These are phyloP conservation scores for Adineta ricciae DNA, from an alignment of 2,888 invertebrate species.

Conservation along the genomic window DNA sequence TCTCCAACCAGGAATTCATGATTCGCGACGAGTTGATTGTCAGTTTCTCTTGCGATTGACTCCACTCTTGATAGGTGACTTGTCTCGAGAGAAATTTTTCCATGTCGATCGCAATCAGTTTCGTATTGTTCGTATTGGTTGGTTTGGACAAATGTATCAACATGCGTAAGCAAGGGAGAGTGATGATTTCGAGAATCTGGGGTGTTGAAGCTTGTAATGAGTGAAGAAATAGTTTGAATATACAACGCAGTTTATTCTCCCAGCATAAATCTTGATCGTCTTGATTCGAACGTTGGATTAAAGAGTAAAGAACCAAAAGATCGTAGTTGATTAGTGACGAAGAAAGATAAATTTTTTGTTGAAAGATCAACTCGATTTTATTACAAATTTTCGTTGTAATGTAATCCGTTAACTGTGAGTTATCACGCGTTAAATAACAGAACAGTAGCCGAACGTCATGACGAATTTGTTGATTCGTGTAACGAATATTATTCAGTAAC, in stretches of 20 bases:
- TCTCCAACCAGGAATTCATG: neutral
- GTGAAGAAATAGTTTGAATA: conserved; percentile 74
- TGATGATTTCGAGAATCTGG: conserved; percentile 76
- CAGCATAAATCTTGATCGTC: conserved; percentile 86
- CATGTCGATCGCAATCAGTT: neutral
- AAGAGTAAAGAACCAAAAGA: conserved; percentile 54
- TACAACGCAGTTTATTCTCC: conserved; percentile 73
- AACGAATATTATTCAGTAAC: conserved; percentile 76
- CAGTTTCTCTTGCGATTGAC: neutral
- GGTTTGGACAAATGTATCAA: conserved; percentile 58
- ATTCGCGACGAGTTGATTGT: too few species aligned
- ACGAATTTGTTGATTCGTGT: conserved; percentile 41
- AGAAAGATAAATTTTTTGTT: neutral
- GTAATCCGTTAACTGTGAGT: conserved; percentile 61
- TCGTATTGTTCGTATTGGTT: conserved; percentile 37
- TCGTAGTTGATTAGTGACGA: neutral
- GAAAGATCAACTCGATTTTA: neutral
- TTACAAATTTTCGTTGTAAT: neutral
- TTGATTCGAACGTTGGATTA: conserved; percentile 71
- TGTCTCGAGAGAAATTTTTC: neutral
- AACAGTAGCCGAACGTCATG: conserved; percentile 66
- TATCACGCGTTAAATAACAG: conserved; percentile 77
- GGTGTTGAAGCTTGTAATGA: conserved; percentile 59
- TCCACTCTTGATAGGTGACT: neutral
- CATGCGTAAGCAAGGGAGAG: conserved; percentile 82